phyloP scores from a whole-genome alignment of 2,797 vertebrate genomes.

The Chaetodon trifasciatus region DNA sequence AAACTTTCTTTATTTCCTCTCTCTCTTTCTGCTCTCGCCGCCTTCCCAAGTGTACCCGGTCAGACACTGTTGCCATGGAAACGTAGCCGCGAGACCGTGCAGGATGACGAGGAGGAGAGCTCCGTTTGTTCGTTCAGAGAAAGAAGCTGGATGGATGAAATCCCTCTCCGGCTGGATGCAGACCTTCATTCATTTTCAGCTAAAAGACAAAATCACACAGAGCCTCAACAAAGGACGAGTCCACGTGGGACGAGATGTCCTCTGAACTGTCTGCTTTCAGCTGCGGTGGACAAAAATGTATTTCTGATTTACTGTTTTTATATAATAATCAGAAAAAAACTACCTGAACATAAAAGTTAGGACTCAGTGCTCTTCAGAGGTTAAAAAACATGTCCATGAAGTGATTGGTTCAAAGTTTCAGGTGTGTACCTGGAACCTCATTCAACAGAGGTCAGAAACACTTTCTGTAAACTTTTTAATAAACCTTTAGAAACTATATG shows the following conservation, averaged over 20 bases:
- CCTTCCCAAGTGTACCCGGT: conserved; percentile 54
- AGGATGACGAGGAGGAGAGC: conserved; percentile 57
- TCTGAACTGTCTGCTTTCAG: conserved; percentile 34
- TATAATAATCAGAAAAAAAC: conserved; percentile 26
- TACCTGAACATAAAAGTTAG: neutral
- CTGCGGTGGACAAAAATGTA: conserved; percentile 16
- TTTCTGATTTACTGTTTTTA: conserved; percentile 39
- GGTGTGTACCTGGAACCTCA: neutral
- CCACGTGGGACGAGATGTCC: conserved; percentile 44
- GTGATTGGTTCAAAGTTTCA: neutral
- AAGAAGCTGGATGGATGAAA: conserved; percentile 66
- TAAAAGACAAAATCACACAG: conserved; percentile 60
- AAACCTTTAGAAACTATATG: neutral
- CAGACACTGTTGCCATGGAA: conserved; percentile 72
- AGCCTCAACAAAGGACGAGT: conserved; percentile 40
- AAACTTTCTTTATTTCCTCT: conserved; percentile 34
- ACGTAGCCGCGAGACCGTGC: conserved; percentile 62
- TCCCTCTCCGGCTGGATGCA: conserved; percentile 55
- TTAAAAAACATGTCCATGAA: conserved; percentile 10
- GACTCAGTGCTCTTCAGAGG: conserved; percentile 17
- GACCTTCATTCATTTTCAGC: conserved; percentile 56
- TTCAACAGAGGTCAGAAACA: neutral
- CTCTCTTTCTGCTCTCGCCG: conserved; percentile 36
- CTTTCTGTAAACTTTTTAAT: neutral
- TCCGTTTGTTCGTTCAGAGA: conserved; percentile 68